phyloP scores from a whole-genome alignment of 2,113 vertebrate genomes.

The Phodopus roborovskii region DNA sequence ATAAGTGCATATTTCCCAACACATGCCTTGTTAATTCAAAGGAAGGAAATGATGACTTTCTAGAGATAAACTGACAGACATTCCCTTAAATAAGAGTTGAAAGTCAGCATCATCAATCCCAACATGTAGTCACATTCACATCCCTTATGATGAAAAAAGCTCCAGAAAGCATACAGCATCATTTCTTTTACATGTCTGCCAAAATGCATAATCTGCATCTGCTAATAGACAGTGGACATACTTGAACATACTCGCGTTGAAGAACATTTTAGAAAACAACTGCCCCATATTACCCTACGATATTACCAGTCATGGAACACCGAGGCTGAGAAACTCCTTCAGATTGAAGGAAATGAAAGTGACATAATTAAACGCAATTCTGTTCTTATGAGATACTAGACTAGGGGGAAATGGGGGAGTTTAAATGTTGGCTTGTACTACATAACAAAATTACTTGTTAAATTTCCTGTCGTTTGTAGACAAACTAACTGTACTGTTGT shows the following conservation, averaged over 20 bases:
- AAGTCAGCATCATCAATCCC: background rate
- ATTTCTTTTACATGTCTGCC: background rate
- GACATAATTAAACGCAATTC: background rate
- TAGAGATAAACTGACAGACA: background rate
- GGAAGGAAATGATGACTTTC: background rate
- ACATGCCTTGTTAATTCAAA: background rate
- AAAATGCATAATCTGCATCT: background rate
- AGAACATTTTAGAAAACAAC: conserved; percentile 5
- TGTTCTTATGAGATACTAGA: background rate
- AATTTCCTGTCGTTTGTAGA: background rate
- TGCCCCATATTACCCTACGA: background rate
- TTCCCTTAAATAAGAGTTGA: background rate
- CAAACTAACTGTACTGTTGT: background rate
- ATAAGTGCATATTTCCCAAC: background rate
- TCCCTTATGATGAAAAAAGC: background rate
- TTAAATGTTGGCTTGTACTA: background rate
- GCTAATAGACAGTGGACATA: background rate
- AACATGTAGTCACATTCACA: background rate
- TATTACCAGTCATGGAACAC: background rate
- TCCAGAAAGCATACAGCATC: background rate
- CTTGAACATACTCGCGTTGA: background rate
- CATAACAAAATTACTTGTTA: background rate
- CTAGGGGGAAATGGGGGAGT: background rate
- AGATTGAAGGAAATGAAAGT: background rate
- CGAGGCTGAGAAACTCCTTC: background rate